Conservation (phyloP, 1,140 invertebrate species). For the Penaeus chinensis region DNA sequence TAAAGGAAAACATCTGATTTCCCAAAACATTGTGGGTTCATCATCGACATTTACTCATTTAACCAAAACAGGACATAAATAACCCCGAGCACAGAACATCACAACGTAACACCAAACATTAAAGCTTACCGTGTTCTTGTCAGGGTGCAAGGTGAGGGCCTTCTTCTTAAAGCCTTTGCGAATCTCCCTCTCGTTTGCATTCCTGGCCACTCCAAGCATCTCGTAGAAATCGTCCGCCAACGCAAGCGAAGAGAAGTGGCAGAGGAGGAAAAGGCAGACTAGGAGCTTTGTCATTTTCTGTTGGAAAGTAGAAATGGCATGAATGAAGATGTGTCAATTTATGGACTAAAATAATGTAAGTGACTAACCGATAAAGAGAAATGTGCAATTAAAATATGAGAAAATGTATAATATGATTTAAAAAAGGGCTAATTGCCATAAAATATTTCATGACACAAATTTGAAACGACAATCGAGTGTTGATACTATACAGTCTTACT, state of each 20-base stretch:
- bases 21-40: no score
- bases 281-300: conserved; percentile 18
- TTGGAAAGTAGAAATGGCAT: no score
- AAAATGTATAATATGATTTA: background rate
- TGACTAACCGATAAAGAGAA: background rate
- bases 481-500: no score
- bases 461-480: no score
- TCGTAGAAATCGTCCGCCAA: conserved; percentile 75
- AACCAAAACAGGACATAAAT: no score
- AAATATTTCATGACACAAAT: no score
- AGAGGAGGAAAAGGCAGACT: background rate
- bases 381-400: conserved; percentile 12
- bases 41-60: no score
- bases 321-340: background rate
- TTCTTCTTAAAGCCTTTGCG: conserved; percentile 85
- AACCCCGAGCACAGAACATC: no score
- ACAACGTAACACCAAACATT: no score
- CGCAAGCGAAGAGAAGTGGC: conserved; percentile 8
- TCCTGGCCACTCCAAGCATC: conserved; percentile 77
- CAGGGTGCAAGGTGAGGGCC: conserved; percentile 83
- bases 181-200: conserved; percentile 81
- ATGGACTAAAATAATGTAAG: background rate
- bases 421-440: no score
- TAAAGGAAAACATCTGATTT: no score
- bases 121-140: conserved; percentile 81